phyloP scores from a whole-genome alignment of 2,113 vertebrate species.

The Hippopotamus amphibius region DNA sequence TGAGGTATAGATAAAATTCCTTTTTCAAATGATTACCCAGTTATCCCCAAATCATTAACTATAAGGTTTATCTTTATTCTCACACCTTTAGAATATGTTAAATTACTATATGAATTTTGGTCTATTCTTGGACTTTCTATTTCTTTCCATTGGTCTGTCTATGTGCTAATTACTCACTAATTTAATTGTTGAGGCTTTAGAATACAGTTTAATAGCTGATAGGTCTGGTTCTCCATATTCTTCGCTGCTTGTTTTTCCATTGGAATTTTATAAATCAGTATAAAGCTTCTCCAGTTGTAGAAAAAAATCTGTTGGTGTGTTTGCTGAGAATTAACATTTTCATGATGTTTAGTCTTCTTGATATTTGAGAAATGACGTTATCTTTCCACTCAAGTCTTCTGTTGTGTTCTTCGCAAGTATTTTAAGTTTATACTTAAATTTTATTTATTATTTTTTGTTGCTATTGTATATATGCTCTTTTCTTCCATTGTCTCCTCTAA shows the following conservation, averaged over 20 bases:
- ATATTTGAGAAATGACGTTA: neutral
- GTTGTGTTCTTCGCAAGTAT: neutral
- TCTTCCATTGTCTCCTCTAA: neutral
- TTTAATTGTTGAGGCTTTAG: neutral
- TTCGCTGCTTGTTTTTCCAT: slow-evolving; percentile 41
- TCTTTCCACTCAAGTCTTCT: neutral
- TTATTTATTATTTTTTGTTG: neutral
- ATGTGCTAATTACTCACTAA: neutral
- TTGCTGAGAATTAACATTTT: slow-evolving; percentile 12
- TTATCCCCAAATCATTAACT: slow-evolving; percentile 9
- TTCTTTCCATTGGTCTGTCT: neutral
- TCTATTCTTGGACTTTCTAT: neutral
- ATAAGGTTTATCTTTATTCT: neutral
- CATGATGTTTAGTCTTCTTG: neutral
- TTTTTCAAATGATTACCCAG: neutral
- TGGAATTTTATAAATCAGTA: neutral
- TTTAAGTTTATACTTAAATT: neutral
- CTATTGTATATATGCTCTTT: neutral
- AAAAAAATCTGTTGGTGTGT: neutral
- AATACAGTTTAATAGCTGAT: neutral
- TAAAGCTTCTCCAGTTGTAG: neutral
- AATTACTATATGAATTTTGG: neutral
- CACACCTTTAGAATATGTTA: neutral
- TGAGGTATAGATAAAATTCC: neutral
- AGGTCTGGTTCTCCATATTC: neutral